These are phyloP conservation scores for Allobates femoralis DNA, from an alignment of 2,797 vertebrate genomes.

Conservation along the genomic window DNA sequence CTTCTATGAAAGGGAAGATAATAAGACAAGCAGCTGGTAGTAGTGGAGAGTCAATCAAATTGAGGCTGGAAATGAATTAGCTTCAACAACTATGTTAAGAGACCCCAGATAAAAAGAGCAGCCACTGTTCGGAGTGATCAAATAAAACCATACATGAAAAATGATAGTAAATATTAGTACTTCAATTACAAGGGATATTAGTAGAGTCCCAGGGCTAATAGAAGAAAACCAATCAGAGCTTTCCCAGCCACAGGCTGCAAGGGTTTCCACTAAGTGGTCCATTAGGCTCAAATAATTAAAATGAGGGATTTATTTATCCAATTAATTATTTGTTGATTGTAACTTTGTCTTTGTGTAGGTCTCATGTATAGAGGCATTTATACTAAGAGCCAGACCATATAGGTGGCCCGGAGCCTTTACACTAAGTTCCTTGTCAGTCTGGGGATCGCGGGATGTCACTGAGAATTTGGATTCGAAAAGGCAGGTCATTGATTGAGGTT, in stretches of 20 bases:
- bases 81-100: constrained; percentile 57
- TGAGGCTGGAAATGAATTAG: constrained; percentile 57
- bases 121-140: constrained; percentile 33
- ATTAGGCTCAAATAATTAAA: constrained; percentile 54
- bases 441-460: no score
- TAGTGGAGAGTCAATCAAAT: constrained; percentile 59
- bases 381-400: background rate
- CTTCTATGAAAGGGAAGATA: constrained; percentile 54
- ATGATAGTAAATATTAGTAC: constrained; percentile 60
- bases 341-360: constrained; percentile 17
- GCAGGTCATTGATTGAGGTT: background rate
- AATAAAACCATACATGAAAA: constrained; percentile 55
- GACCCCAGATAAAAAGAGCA: constrained; percentile 53
- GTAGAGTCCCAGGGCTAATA: constrained; percentile 52
- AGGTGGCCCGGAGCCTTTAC: background rate
- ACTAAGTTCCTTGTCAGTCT: no score
- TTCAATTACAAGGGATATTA: constrained; percentile 60
- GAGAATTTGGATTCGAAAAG: no score
- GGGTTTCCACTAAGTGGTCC: constrained; percentile 50
- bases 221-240: constrained; percentile 36
- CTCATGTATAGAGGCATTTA: background rate
- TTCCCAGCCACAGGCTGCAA: constrained; percentile 44
- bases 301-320: constrained; percentile 42
- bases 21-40: constrained; percentile 61
- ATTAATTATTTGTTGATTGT: constrained; percentile 58